phyloP scores from a whole-genome alignment of 2,888 invertebrate genomes.

The Chymomyza amoena region DNA sequence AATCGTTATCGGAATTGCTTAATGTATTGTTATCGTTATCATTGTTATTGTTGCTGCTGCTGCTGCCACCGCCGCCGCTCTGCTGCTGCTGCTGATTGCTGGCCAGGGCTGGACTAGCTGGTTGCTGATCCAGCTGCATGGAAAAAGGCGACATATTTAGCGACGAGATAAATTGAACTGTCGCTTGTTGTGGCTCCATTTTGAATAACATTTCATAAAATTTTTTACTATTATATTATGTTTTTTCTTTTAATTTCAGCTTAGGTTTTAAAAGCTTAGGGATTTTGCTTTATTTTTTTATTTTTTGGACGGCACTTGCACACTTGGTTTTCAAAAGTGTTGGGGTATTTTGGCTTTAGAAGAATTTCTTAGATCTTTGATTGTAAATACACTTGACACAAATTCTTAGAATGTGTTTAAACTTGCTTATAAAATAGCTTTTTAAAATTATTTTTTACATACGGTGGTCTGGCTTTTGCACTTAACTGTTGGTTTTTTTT shows the following conservation, averaged over 20 bases:
- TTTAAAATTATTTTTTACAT: slow-evolving; percentile 32
- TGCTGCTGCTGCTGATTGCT: slow-evolving; percentile 53
- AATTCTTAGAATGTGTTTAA: slow-evolving; percentile 19
- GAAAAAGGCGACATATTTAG: slow-evolving; percentile 93
- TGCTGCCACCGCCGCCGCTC: slow-evolving; percentile 19
- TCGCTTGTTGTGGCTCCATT: slow-evolving; percentile 90
- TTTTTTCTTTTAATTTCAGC: slow-evolving; percentile 10
- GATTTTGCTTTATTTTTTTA: slow-evolving; percentile 20
- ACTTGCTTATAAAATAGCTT: slow-evolving; percentile 47
- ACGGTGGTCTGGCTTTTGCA: slow-evolving; percentile 64
- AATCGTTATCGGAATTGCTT: slow-evolving; percentile 66
- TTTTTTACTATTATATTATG: slow-evolving; percentile 24
- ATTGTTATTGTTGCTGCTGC: slow-evolving; percentile 53
- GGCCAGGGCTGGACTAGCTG: slow-evolving; percentile 82
- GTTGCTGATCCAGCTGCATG: slow-evolving; percentile 85
- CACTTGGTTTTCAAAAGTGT: slow-evolving; percentile 5
- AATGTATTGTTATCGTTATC: slow-evolving; percentile 61
- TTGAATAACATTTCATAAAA: slow-evolving; percentile 84
- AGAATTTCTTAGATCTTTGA: slow-evolving; percentile 9
- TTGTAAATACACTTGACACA: neutral
- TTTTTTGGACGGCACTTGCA: slow-evolving; percentile 44
- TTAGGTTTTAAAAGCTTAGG: neutral
- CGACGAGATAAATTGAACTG: slow-evolving; percentile 92
- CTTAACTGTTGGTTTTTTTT: slow-evolving; percentile 48
- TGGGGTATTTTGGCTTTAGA: slow-evolving; percentile 4